Base-by-base conservation (phyloP, 2,888 invertebrate species). In the Ganaspis brasiliensis region DNA sequence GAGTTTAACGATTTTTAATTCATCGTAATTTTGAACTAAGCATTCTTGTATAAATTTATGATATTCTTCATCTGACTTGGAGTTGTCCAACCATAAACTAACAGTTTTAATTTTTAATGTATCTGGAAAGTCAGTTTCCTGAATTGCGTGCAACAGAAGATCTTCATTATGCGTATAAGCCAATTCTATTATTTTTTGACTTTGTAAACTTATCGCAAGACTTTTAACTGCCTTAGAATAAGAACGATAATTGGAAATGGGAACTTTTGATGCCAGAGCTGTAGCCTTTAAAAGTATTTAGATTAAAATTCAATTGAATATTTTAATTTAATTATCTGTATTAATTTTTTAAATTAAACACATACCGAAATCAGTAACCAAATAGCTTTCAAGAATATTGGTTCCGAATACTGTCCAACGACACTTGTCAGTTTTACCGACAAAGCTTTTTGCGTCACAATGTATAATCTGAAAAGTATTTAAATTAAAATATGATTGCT, bases 301-400 rank as follows among this genome's bases (percentile, higher is more conserved):
- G 16, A 52, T 31, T 4, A 4, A 52, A 19, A 52, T 49, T 52
- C 4, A 19, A 52, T 8, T 19, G 9, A 52, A 16, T 52, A 31
- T 31, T n/a, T 31, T 31, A 31, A 31, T 31, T 31, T 31, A 31
- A 31, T 31, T 31, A 31, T 31, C 6, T 31, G 31, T 6, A 31
- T 6, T 31, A 40, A 24, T 26, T 19, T 45, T 2, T 49, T 14
- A 37, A 35, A 37, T 16, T 9, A 16, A 56, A 37, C 59, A 79
- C 82, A 79, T 21, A 86, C 85, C 5, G 86, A 81, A 70, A 87
- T 85, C 16, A 85, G 72, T 45, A 87, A 82, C 86, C 86, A 87
- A 10, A 85, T 52, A 14, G 84, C 76, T 76, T 87, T 87, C n/a
- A 84, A 72, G 72, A 72, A 71, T 59, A 49, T 21, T 3, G 9